These are phyloP conservation scores for Epizoanthus illoricatus DNA, from an alignment of 92 coral and sea anemone genomes.

Conservation along the genomic window DNA sequence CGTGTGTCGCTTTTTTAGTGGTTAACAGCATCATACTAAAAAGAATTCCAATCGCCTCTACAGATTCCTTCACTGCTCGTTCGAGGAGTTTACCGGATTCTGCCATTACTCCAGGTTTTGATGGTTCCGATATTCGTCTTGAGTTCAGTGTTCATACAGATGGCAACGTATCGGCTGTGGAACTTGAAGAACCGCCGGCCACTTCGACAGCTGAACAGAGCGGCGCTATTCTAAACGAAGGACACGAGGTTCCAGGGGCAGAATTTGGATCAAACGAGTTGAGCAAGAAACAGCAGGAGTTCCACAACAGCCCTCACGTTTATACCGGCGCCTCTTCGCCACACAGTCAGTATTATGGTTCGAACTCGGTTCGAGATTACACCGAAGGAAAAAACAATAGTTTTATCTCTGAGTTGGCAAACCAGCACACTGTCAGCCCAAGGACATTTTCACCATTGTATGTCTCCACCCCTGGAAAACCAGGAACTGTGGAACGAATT, in stretches of 20 bases:
- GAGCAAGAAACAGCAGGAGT: neutral
- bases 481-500: neutral
- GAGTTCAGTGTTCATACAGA: slow-evolving; percentile 44
- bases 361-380: neutral
- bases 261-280: neutral
- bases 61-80: slow-evolving; percentile 14
- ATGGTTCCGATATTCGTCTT: slow-evolving; percentile 83
- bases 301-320: neutral
- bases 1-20: neutral
- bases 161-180: neutral
- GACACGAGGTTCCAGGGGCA: neutral
- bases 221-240: neutral
- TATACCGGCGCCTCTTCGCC: too few relatives aligned
- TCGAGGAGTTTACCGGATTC: slow-evolving; percentile 31
- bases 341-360: too few relatives aligned
- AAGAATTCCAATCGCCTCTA: neutral
- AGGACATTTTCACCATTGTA: neutral
- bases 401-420: neutral
- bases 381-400: neutral
- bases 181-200: neutral
- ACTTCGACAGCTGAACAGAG: neutral
- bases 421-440: neutral
- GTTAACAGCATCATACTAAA: neutral
- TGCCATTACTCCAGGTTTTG: slow-evolving; percentile 51
- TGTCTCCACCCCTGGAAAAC: slow-evolving; percentile 24